phyloP scores from a whole-genome alignment of 1,140 invertebrate species.

The Watersipora subatra region DNA sequence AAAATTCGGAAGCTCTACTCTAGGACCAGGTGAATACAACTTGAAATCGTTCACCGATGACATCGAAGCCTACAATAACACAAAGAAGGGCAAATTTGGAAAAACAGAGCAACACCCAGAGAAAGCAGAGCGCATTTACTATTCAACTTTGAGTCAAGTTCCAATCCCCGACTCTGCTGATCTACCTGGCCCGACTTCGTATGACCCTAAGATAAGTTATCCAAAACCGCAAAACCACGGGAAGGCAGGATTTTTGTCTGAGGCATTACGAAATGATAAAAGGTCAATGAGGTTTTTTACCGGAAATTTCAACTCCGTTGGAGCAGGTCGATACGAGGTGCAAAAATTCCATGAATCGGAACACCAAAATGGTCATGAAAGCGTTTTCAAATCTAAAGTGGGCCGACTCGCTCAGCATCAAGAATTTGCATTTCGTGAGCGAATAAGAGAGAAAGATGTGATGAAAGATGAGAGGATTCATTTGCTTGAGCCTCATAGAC shows the following conservation, averaged over 20 bases:
- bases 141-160: slow-evolving; percentile 23
- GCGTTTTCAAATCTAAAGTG: slow-evolving; percentile 32
- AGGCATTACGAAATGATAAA: slow-evolving; percentile 28
- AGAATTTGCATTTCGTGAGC: slow-evolving; percentile 21
- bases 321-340: slow-evolving; percentile 34
- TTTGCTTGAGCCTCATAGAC: slow-evolving; percentile 20
- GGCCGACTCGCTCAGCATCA: slow-evolving; percentile 17
- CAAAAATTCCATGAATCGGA: slow-evolving; percentile 35
- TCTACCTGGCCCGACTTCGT: slow-evolving; percentile 27
- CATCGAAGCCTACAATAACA: slow-evolving; percentile 7
- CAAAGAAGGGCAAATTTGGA: slow-evolving; percentile 28
- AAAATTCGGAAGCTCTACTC: slow-evolving; percentile 21
- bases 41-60: slow-evolving; percentile 31
- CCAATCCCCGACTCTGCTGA: slow-evolving; percentile 12
- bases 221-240: slow-evolving; percentile 20
- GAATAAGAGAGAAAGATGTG: slow-evolving; percentile 27
- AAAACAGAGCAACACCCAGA: slow-evolving; percentile 25
- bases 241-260: slow-evolving; percentile 30
- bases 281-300: slow-evolving; percentile 34
- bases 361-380: slow-evolving; percentile 27
- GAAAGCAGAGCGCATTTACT: slow-evolving; percentile 24
- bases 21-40: slow-evolving; percentile 34
- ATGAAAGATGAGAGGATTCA: slow-evolving; percentile 20
- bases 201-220: slow-evolving; percentile 14
- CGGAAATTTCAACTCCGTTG: slow-evolving; percentile 35